Conservation (phyloP, 2,888 invertebrate species). For the Lasioglossum pauxillum region DNA sequence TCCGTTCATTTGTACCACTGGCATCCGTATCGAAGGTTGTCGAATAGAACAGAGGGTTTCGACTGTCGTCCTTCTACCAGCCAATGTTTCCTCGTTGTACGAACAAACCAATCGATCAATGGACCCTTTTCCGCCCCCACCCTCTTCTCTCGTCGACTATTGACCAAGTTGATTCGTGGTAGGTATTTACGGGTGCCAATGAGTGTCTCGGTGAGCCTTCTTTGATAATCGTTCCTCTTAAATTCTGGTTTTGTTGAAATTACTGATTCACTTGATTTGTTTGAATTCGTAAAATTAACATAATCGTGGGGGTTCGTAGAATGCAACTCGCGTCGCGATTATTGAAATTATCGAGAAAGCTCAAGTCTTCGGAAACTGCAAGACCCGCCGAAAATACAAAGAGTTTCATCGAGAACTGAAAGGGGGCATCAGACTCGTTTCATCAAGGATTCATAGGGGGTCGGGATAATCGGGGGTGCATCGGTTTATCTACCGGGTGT, state of each 20-base stretch:
- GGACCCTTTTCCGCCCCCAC: conserved; percentile 5
- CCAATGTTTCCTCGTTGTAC: conserved; percentile 39
- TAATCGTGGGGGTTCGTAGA: too few species aligned
- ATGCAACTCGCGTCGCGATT: too few species aligned
- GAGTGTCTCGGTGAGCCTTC: neutral
- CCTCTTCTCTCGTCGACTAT: conserved; percentile 28
- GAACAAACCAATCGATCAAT: conserved; percentile 60
- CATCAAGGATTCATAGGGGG: conserved; percentile 73
- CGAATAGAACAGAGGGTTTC: conserved; percentile 64
- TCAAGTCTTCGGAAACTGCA: neutral
- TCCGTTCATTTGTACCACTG: conserved; percentile 79
- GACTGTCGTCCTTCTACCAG: conserved; percentile 62
- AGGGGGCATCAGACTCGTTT: neutral
- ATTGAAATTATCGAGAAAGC: too few species aligned
- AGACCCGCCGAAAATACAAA: neutral
- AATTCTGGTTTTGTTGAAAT: neutral
- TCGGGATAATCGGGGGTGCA: conserved; percentile 68
- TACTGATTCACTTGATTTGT: neutral
- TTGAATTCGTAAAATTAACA: neutral
- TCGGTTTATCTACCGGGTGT: conserved; percentile 81
- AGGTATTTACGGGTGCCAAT: neutral
- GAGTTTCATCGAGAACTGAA: neutral
- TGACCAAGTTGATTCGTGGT: neutral
- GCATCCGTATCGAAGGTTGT: conserved; percentile 73
- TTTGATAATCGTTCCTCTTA: neutral